A percentile compares a stretch with the other conserved stretches of the same genome.
Conservation (phyloP, 2,797 vertebrate genomes). For the Heliangelus exortis region DNA sequence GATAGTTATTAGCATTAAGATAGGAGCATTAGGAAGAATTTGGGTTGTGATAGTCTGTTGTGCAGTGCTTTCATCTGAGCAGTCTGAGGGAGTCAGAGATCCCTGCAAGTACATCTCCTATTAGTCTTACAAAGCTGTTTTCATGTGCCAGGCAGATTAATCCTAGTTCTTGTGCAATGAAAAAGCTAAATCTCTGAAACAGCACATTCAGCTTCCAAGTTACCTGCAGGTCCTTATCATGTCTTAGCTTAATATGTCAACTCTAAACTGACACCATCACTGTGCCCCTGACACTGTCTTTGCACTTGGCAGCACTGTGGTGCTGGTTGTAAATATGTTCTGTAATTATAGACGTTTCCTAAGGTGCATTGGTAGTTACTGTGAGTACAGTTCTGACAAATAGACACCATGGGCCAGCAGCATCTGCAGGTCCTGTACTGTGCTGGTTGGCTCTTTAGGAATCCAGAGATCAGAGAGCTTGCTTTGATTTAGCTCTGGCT, state of each 20-base stretch:
- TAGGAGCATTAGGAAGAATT: neutral
- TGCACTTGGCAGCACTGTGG: neutral
- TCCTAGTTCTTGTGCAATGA: neutral
- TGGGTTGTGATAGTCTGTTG: neutral
- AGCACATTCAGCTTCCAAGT: neutral
- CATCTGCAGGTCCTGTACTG: neutral
- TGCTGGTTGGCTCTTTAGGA: neutral
- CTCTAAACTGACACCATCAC: neutral
- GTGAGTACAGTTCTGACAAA: neutral
- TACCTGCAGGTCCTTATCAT: neutral
- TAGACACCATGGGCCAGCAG: neutral
- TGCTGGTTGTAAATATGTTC: neutral
- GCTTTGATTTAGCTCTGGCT: neutral
- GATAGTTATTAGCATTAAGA: neutral
- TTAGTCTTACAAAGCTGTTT: neutral
- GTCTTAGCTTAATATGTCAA: neutral
- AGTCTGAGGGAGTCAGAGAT: neutral
- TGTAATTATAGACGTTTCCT: neutral
- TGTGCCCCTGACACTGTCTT: neutral
- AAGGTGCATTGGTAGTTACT: neutral
- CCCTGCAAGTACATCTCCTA: neutral
- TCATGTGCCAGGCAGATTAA: neutral
- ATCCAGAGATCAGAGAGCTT: neutral
- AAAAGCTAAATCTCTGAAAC: neutral
- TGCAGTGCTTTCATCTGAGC: neutral